phyloP scores from a whole-genome alignment of 2,888 invertebrate species.

The Pristionchus maxplancki region DNA sequence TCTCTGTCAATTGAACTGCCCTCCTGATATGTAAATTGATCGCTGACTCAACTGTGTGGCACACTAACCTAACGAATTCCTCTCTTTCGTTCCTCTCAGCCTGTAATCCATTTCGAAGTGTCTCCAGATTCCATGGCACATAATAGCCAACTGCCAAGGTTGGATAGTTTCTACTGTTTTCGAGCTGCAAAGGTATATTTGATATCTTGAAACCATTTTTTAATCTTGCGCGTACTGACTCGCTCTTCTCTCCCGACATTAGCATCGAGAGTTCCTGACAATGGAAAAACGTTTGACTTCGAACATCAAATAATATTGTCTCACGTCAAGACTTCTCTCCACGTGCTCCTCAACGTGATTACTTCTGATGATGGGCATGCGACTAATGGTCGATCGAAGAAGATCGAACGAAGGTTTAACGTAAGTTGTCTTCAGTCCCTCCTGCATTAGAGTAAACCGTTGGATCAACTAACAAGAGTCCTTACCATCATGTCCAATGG shows the following conservation, averaged over 20 bases:
- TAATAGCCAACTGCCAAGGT: neutral
- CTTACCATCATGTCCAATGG: neutral
- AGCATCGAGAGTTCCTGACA: neutral
- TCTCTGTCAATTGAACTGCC: neutral
- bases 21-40: too few relatives aligned
- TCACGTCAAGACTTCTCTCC: neutral
- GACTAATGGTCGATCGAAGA: neutral
- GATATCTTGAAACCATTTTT: neutral
- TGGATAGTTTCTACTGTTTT: neutral
- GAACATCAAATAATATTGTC: neutral
- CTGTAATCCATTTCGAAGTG: neutral
- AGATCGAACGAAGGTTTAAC: neutral
- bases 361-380: neutral
- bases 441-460: neutral
- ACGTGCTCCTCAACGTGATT: constrained; percentile 23
- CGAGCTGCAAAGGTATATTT: neutral
- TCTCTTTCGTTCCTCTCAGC: neutral
- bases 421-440: neutral
- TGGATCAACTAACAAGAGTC: neutral
- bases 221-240: neutral
- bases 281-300: neutral
- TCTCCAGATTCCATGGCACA: neutral
- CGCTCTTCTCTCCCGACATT: neutral
- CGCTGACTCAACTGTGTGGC: neutral
- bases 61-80: neutral